Conservation (phyloP, 2,888 invertebrate genomes). For the Rhyacophila evoluta region DNA sequence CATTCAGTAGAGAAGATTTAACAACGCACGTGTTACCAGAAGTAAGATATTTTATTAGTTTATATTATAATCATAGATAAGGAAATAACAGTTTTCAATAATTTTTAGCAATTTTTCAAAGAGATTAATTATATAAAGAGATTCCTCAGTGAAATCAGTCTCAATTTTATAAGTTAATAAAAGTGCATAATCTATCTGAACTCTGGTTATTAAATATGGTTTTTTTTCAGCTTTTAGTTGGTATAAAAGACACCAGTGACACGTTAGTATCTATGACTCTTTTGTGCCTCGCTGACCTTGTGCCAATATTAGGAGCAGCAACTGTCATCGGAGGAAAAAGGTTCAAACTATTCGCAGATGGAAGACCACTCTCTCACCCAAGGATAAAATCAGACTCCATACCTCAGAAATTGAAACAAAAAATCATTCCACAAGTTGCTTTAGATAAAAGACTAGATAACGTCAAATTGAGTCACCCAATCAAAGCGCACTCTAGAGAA, state of each 20-base stretch:
- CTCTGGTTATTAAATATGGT: neutral
- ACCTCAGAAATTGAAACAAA: constrained; percentile 35
- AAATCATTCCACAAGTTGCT: neutral
- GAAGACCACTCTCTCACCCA: constrained; percentile 75
- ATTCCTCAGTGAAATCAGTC: no score
- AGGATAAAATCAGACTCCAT: constrained; percentile 32
- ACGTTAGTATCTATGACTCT: constrained; percentile 84
- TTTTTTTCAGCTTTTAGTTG: constrained; percentile 78
- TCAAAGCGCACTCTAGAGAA: neutral
- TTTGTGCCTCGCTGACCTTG: constrained; percentile 83
- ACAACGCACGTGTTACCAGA: constrained; percentile 86
- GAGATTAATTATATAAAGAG: no score
- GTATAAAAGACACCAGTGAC: constrained; percentile 89
- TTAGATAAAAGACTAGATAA: constrained; percentile 4
- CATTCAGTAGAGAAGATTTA: constrained; percentile 82
- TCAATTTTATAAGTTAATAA: no score
- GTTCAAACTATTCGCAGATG: constrained; percentile 86
- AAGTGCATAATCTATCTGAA: no score
- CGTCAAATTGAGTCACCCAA: neutral
- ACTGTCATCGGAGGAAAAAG: constrained; percentile 87
- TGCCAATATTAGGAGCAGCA: constrained; percentile 87
- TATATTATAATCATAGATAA: no score
- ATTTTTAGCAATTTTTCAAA: no score
- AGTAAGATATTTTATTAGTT: constrained; percentile 62
- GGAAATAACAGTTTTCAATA: no score